Evolutionary conservation across 2,888 invertebrate species (phyloP).

Genomic region (Trypoxylon attenuatum): DNA sequence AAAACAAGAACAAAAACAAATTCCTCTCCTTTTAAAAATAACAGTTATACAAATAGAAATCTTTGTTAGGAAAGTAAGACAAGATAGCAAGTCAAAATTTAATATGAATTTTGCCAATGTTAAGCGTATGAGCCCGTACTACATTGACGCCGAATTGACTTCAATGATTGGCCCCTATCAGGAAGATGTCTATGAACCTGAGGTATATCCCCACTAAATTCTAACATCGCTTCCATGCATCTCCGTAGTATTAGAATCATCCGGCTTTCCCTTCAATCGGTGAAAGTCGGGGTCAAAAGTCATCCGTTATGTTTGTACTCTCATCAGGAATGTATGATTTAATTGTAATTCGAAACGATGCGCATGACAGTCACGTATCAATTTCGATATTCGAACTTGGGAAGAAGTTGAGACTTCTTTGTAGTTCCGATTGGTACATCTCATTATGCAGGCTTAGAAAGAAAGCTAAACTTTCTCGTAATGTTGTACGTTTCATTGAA

Average conservation of each 20-base stretch:
- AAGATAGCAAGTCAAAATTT: constrained; percentile 39
- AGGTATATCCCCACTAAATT: constrained; percentile 62
- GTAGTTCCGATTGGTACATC: too few relatives aligned
- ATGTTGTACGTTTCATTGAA: too few relatives aligned
- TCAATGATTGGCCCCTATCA: constrained; percentile 82
- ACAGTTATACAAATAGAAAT: background rate
- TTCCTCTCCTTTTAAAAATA: background rate
- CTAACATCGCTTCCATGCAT: constrained; percentile 52
- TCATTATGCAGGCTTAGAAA: too few relatives aligned
- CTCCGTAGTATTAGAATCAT: constrained; percentile 53
- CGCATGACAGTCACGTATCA: constrained; percentile 3
- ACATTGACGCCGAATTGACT: constrained; percentile 88
- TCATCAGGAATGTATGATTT: background rate
- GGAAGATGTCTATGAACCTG: constrained; percentile 76
- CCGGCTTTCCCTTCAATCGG: constrained; percentile 26
- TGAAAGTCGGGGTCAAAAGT: constrained; percentile 5
- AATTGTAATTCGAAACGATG: background rate
- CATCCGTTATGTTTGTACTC: constrained; percentile 3
- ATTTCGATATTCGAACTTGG: background rate
- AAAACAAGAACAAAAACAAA: background rate
- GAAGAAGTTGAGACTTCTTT: too few relatives aligned
- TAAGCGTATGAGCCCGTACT: constrained; percentile 88
- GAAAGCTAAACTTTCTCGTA: too few relatives aligned
- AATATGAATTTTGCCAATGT: constrained; percentile 68
- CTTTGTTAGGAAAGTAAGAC: background rate